phyloP scores from a whole-genome alignment of 2,113 vertebrate genomes.

The Corapipo altera region DNA sequence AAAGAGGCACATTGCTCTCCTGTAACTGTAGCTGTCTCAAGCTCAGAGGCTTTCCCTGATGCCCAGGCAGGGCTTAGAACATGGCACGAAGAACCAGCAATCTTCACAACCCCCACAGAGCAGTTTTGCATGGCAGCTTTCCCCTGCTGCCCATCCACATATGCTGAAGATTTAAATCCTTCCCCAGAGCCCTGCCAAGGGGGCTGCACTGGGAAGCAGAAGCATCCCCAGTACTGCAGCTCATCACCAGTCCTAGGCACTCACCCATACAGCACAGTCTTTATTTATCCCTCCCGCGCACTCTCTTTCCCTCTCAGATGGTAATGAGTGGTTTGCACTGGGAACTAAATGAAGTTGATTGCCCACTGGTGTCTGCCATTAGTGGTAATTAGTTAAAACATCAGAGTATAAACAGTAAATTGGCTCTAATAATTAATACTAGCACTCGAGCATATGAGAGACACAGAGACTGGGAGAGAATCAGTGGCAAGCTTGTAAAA shows the following conservation, averaged over 20 bases:
- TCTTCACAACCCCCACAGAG: background rate
- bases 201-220: background rate
- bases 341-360: conserved; percentile 97
- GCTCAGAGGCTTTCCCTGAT: background rate
- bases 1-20: background rate
- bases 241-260: background rate
- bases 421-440: conserved; percentile 99
- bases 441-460: conserved; percentile 82
- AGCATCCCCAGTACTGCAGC: background rate
- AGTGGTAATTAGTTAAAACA: conserved; percentile 99
- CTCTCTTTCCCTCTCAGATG: conserved; percentile 24
- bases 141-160: background rate
- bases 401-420: conserved; percentile 99
- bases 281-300: background rate
- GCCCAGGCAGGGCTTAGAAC: background rate
- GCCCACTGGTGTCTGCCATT: conserved; percentile 94
- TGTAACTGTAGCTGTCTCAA: background rate
- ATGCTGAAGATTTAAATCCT: background rate
- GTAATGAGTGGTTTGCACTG: conserved; percentile 81
- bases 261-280: background rate
- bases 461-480: conserved; percentile 61
- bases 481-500: conserved; percentile 67
- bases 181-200: background rate
- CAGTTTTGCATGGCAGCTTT: too few species aligned
- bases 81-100: background rate